phyloP scores from a whole-genome alignment of 2,113 vertebrate species.

The Albula glossodonta region DNA sequence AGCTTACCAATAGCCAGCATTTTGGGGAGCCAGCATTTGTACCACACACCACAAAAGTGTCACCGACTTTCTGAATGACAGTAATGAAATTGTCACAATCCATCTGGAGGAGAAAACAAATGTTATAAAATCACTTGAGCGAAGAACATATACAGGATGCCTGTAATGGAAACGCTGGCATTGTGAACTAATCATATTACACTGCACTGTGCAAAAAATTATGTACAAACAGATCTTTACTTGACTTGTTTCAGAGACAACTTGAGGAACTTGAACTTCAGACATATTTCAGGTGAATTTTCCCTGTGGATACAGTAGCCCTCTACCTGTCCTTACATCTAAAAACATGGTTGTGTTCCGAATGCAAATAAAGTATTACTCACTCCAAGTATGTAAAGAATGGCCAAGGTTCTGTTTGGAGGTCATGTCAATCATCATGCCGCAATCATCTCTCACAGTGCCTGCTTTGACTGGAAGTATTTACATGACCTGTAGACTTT shows the following conservation, averaged over 20 bases:
- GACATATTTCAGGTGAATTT: neutral
- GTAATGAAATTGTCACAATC: conserved; percentile 80
- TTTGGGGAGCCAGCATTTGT: conserved; percentile 76
- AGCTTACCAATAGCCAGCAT: conserved; percentile 79
- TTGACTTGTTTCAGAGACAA: neutral
- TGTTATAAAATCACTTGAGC: conserved; percentile 31
- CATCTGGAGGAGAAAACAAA: conserved; percentile 48
- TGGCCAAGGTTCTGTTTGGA: neutral
- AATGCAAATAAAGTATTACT: neutral
- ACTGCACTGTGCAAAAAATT: neutral
- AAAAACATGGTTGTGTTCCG: neutral
- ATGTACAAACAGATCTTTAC: neutral
- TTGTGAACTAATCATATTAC: conserved; percentile 14
- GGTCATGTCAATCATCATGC: neutral
- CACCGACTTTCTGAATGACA: conserved; percentile 73
- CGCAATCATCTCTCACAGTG: neutral
- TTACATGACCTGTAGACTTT: neutral
- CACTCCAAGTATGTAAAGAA: neutral
- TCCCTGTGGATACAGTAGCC: neutral
- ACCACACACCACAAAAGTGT: conserved; percentile 71
- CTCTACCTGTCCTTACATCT: neutral
- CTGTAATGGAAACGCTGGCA: conserved; percentile 31
- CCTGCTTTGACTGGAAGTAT: neutral
- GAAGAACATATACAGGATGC: conserved; percentile 33
- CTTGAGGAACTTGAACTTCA: too few relatives aligned